Evolutionary conservation across 2,888 invertebrate genomes (phyloP), one percentile per base, ranked within the genome.

Genomic region (Polydesmus complanatus): DNA sequence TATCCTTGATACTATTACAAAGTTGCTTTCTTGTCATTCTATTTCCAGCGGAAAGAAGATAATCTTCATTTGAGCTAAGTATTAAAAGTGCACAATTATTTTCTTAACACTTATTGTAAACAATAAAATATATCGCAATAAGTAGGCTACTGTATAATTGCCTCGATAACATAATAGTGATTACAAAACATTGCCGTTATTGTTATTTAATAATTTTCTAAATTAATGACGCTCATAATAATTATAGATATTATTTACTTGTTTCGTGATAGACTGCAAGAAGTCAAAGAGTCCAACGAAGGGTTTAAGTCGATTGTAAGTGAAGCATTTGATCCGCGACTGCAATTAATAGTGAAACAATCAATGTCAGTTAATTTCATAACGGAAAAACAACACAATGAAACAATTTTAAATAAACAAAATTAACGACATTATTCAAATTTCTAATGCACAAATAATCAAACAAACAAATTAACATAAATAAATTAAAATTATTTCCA

Each of bases 291-390:
- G 62, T 82, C 80, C 0, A 79, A 80, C 58, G 80, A 79, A 0
- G 81, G 80, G 62, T 78, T 78, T 52, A 90, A 78, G 70, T 89
- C 89, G 60, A 94, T 81, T 0, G 92, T 92, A 1, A 94, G 76
- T 61, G 91, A 91, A 0, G 92, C 90, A 71, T 90, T 93, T 1
- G 92, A 93, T 57, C 92, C 92, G 59, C 94, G 79, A 26, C 94
- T 80, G 71, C 90, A 89, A 21, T 5, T 3, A 90, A 37, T 37
- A 5, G 14, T 8, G 14, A 37, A n/a, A 37, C 14, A 37, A 8
- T 37, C 37, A 37, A 5, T 37, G 8, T 8, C 37, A 37, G 5
- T 14, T 8, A 37, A 37, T 37, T 14, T 8, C 37, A 37, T 37
- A 8, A 37, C 14, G 14, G 14, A 5, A 37, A 37, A 8, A 37